Evolutionary conservation across 2,888 invertebrate genomes (phyloP).

Genomic region (Callinectes sapidus): DNA sequence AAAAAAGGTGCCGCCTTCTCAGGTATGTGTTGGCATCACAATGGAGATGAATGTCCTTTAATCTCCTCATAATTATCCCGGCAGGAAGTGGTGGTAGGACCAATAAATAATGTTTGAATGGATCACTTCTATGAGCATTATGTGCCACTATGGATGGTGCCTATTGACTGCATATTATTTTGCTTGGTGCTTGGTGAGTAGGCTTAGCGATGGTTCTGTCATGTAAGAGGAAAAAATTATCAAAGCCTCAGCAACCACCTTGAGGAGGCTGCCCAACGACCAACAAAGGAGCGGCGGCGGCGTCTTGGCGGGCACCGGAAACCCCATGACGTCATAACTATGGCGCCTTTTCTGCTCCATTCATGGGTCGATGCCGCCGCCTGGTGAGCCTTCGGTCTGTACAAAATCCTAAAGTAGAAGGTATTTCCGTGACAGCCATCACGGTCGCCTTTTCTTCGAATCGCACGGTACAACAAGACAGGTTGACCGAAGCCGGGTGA

Average conservation of each 20-base stretch:
- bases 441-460: background rate
- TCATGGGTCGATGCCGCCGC: constrained; percentile 9
- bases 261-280: constrained; percentile 23
- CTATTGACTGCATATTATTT: constrained; percentile 10
- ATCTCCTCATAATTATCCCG: constrained; percentile 40
- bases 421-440: constrained; percentile 24
- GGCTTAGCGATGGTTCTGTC: constrained; percentile 11
- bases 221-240: background rate
- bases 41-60: constrained; percentile 45
- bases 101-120: constrained; percentile 7
- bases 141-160: background rate
- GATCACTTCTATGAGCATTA: background rate
- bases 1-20: constrained; percentile 9
- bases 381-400: constrained; percentile 5
- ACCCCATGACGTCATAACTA: constrained; percentile 50
- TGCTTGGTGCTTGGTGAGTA: constrained; percentile 4
- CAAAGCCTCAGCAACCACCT: constrained; percentile 36
- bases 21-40: constrained; percentile 17
- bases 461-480: background rate
- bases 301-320: constrained; percentile 54
- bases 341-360: constrained; percentile 45
- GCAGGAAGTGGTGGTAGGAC: constrained; percentile 38
- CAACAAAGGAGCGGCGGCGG: constrained; percentile 40
- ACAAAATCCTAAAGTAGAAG: background rate
- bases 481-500: background rate